Evolutionary conservation across 1,140 invertebrate species (phyloP), one percentile per base, ranked within the genome.

Genomic region (Ceratoteleas bidentatus): DNA sequence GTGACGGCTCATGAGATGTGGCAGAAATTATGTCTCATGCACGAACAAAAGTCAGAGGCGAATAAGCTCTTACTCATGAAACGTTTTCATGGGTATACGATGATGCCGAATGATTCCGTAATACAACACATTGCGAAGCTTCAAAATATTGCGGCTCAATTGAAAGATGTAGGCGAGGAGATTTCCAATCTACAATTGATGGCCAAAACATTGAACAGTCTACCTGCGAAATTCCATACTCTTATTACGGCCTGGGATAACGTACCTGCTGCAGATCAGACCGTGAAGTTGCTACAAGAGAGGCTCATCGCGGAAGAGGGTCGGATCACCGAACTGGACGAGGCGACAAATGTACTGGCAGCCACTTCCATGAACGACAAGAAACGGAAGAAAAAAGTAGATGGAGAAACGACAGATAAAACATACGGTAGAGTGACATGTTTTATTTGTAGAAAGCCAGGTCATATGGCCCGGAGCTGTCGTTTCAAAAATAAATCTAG

Each of bases 181-280:
- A 53, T 84, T 3, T 16, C 72, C 0, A 57, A 80, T 3, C 32
- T 65, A 5, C 52, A 53, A 0, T 33, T 79, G 0, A 80, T 76
- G 61, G 66, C 76, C 2, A 83, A 79, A 16, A 79, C 75, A 15
- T 24, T 84, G 7, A 62, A 60, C 4, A 80, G 81, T 36, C 24
- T 76, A 6, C 65, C 81, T 0, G 11, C 43, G 3, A 83, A 83
- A 15, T 83, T 54, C 47, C 47, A 72, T 13, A 16, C 50, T 0
- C 38, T 72, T 0, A 43, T 72, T 3, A 72, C 69, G 34, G 69
- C 58, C 10, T 62, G 69, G 58, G 58, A 72, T 58, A 70, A 61
- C 9, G 66, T 60, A 3, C 0, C 56, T 2, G 32, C 45, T 13
- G 43, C 8, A 1, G 54, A 69, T 0, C 54, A 69, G 15, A 69